These are phyloP conservation scores for Addax nasomaculatus DNA, from an alignment of 2,113 vertebrate genomes.

Conservation along the genomic window DNA sequence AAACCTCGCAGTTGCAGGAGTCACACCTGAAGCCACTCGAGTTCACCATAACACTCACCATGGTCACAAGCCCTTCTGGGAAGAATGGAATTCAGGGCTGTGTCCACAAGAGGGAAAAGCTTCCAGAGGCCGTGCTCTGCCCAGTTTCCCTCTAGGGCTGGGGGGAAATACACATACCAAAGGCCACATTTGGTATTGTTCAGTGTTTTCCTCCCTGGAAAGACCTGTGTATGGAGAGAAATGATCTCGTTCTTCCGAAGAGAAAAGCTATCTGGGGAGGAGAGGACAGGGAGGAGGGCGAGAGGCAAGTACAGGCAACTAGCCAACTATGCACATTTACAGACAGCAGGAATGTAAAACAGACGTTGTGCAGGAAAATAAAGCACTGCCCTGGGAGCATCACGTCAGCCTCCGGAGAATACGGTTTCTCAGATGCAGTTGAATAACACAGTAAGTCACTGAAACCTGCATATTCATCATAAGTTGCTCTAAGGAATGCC, in stretches of 20 bases:
- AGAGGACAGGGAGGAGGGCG: too few relatives aligned
- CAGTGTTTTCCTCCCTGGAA: neutral
- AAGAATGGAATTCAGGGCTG: neutral
- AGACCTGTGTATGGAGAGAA: neutral
- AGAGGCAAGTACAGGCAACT: neutral
- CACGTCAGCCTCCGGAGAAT: neutral
- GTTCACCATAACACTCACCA: neutral
- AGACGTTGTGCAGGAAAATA: conserved; percentile 12
- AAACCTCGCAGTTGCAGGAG: neutral
- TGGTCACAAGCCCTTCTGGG: neutral
- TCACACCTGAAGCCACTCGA: neutral
- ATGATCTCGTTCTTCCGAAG: neutral
- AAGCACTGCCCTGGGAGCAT: conserved; percentile 19
- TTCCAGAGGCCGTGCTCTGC: neutral
- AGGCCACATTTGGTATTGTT: neutral
- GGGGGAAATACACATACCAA: neutral
- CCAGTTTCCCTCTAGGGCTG: neutral
- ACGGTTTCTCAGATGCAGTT: neutral
- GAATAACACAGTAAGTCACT: neutral
- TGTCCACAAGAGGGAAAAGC: neutral
- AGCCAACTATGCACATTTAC: neutral
- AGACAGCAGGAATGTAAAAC: conserved; percentile 36
- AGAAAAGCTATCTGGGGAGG: neutral
- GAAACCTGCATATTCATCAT: neutral
- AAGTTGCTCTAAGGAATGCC: neutral